Conservation (phyloP, 2,797 vertebrate genomes). For the Propithecus perrieri region DNA sequence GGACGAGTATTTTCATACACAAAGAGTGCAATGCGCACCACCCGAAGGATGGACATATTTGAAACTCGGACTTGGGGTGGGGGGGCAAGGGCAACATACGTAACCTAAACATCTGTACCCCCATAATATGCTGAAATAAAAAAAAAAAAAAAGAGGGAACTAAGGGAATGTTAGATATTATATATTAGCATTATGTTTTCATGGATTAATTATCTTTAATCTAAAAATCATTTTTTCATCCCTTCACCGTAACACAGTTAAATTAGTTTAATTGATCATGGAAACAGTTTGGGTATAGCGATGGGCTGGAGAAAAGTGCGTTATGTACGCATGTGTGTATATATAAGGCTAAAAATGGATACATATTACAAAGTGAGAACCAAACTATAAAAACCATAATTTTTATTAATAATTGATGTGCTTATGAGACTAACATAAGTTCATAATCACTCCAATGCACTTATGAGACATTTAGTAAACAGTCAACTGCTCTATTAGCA, state of each 20-base stretch:
- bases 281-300: not conserved
- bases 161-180: not conserved
- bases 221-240: not conserved
- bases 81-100: too few relatives aligned
- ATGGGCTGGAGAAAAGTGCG: not conserved
- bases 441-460: not conserved
- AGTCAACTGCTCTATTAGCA: not conserved
- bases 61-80: too few relatives aligned
- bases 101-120: too few relatives aligned
- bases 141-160: too few relatives aligned
- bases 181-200: not conserved
- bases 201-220: not conserved
- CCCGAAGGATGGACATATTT: too few relatives aligned
- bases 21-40: too few relatives aligned
- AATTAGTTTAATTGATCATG: not conserved
- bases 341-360: not conserved
- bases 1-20: too few relatives aligned
- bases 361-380: not conserved
- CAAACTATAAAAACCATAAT: not conserved
- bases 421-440: not conserved
- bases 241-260: not conserved
- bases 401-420: not conserved
- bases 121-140: too few relatives aligned
- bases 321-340: too few relatives aligned
- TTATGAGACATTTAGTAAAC: slow-evolving; percentile 23